Percentiles rank a stretch among this genome's conserved stretches.
Conservation (phyloP, 2,888 invertebrate species). For the Dryobota labecula region DNA sequence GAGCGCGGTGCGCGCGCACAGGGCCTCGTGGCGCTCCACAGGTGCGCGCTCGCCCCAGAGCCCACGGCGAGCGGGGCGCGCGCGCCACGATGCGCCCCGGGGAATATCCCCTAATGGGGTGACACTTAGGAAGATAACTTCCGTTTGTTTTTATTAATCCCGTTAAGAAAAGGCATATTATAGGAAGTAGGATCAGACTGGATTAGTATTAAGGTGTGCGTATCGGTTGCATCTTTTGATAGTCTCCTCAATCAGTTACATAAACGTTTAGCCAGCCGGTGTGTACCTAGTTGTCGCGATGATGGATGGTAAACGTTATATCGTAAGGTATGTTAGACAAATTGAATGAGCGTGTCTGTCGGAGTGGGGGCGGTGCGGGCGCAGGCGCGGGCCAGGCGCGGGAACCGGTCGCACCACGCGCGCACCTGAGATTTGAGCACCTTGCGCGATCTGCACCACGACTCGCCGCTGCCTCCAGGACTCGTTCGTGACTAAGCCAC, state of each 20-base stretch:
- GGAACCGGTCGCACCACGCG: constrained; percentile 67
- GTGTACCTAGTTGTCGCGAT: too few relatives aligned
- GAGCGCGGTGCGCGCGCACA: constrained; percentile 50
- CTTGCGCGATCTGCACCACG: constrained; percentile 18
- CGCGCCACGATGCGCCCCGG: constrained; percentile 9
- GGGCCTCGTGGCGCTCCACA: constrained; percentile 13
- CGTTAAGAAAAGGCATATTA: neutral
- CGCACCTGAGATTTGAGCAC: constrained; percentile 40
- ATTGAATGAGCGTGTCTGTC: constrained; percentile 75
- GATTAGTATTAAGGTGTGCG: neutral
- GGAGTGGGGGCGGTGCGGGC: constrained; percentile 30
- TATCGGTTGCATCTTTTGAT: neutral
- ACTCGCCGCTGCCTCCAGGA: neutral
- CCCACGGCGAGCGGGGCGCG: constrained; percentile 39
- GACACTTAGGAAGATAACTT: neutral
- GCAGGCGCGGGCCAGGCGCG: constrained; percentile 48
- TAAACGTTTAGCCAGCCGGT: neutral
- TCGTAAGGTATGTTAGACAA: constrained; percentile 72
- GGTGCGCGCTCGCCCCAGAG: constrained; percentile 54
- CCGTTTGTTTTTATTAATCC: neutral
- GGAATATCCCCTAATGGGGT: constrained; percentile 1
- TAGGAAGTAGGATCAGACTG: neutral
- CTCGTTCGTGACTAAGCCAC: neutral
- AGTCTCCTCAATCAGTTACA: neutral
- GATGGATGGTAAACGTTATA: constrained; percentile 69